Evolutionary conservation across 1,140 invertebrate species (phyloP).

Genomic region (Brachionus rotundiformis): DNA sequence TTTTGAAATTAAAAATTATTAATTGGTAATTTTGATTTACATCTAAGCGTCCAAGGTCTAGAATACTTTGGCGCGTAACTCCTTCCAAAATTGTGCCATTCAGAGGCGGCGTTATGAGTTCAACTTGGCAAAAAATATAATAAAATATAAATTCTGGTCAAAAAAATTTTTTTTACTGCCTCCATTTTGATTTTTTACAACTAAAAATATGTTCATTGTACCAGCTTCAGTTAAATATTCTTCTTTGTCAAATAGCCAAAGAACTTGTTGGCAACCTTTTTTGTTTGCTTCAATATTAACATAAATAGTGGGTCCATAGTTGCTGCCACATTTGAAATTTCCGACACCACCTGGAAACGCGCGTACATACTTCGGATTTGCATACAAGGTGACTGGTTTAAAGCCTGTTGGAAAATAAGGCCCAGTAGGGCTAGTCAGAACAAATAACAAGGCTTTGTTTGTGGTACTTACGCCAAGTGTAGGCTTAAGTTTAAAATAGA

Average conservation of each 20-base stretch:
- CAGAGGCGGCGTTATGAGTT: constrained; percentile 87
- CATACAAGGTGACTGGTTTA: constrained; percentile 76
- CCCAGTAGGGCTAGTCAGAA: constrained; percentile 87
- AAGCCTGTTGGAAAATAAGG: constrained; percentile 78
- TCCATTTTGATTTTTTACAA: constrained; percentile 82
- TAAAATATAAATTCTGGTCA: not conserved
- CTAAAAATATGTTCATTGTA: constrained; percentile 96
- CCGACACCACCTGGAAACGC: constrained; percentile 96
- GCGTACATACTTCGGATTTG: constrained; percentile 77
- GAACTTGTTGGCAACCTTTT: constrained; percentile 85
- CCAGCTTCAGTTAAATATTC: constrained; percentile 94
- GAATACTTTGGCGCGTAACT: constrained; percentile 81
- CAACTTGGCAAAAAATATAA: constrained; percentile 68
- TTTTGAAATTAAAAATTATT: not conserved
- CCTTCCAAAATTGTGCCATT: constrained; percentile 81
- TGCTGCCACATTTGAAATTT: constrained; percentile 84
- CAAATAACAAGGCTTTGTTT: constrained; percentile 81
- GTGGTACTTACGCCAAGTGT: constrained; percentile 83
- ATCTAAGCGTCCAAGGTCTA: constrained; percentile 80
- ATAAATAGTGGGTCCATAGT: constrained; percentile 69
- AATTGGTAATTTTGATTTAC: constrained; percentile 58
- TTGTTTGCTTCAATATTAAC: constrained; percentile 73
- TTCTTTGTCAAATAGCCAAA: constrained; percentile 94
- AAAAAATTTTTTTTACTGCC: constrained; percentile 68
- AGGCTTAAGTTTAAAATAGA: constrained; percentile 73